Base-by-base conservation (phyloP, 2,113 vertebrate genomes). In the Sterna hirundo region DNA sequence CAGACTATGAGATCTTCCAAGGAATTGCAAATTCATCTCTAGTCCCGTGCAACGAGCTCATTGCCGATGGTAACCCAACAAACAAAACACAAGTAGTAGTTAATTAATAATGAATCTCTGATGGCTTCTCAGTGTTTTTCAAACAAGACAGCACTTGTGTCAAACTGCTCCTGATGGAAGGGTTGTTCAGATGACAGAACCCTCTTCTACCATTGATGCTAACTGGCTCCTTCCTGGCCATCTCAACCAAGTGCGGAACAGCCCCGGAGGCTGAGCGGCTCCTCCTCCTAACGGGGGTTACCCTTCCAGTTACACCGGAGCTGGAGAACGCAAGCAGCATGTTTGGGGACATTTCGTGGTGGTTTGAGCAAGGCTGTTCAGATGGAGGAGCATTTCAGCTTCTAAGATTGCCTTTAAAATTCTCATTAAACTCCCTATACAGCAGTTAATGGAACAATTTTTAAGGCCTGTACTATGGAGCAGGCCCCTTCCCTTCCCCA, bases 41-140 rank as follows among this genome's bases (percentile, higher is more conserved):
- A 36, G 26, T 26, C 44, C 29, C 0, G 1, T 38, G 32, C n/a
- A 40, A 32, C 0, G 1, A 95, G 34, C 52, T 77, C 3, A 7
- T 11, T 64, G 54, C 51, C 11, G 17, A 6, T 5, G 25, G 29
- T 23, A 47, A 71, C 11, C 38, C 55, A 46, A 30, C 42, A 60
- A 60, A 57, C 14, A 64, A 55, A 83, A 12, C 17, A n/a, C 47
- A 30, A 22, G 7, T 2, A 55, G 46, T 5, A 29, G 26, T 44
- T 69, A 61, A 58, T 42, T 23, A 40, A 27, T 30, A 49, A 61
- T 5, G 25, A 21, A 25, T 11, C 54, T 42, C 68, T 10, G 34
- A 47, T 36, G 66, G 40, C 21, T 85, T 84, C 58, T 30, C 51
- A 29, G 62, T 13, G 7, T 34, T 5, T 26, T 72, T 61, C 34